A percentile compares a stretch with the other conserved stretches of the same genome.
phyloP scores from a whole-genome alignment of 2,888 invertebrate species.

The Lycia hirtaria region DNA sequence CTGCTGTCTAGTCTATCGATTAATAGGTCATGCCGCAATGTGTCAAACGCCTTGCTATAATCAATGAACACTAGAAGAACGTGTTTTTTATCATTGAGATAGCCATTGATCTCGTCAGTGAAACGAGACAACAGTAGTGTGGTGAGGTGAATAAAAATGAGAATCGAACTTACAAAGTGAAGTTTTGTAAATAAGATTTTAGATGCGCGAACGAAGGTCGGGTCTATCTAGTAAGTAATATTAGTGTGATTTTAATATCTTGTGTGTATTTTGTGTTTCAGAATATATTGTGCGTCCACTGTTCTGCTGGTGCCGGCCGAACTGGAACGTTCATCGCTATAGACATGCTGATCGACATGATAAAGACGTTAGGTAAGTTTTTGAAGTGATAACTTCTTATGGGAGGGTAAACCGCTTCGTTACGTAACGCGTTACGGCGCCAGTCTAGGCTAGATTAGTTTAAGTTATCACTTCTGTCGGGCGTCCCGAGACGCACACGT shows the following conservation, averaged over 20 bases:
- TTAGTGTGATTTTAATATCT: background rate
- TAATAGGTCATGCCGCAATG: conserved; percentile 10
- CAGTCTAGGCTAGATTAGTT: too few species aligned
- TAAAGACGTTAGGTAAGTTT: conserved; percentile 90
- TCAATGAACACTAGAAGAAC: conserved; percentile 9
- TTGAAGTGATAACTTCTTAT: too few species aligned
- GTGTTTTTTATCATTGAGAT: conserved; percentile 8
- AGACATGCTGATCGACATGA: conserved; percentile 98
- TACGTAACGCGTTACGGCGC: too few species aligned
- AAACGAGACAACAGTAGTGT: conserved; percentile 9
- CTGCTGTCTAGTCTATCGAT: too few species aligned
- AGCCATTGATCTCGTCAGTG: background rate
- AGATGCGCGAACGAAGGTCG: too few species aligned
- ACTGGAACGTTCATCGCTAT: conserved; percentile 99
- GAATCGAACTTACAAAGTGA: too few species aligned
- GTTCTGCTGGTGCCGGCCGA: conserved; percentile 98
- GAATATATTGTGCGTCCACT: conserved; percentile 94
- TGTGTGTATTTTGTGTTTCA: conserved; percentile 49
- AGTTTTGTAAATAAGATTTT: too few species aligned
- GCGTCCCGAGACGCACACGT: too few species aligned
- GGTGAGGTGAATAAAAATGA: too few species aligned
- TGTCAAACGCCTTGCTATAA: conserved; percentile 21
- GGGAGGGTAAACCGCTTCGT: too few species aligned
- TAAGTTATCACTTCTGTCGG: too few species aligned
- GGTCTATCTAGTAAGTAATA: too few species aligned